Evolutionary conservation across 2,888 invertebrate species (phyloP), one percentile per base, ranked within the genome.

Genomic region (Patella depressa): DNA sequence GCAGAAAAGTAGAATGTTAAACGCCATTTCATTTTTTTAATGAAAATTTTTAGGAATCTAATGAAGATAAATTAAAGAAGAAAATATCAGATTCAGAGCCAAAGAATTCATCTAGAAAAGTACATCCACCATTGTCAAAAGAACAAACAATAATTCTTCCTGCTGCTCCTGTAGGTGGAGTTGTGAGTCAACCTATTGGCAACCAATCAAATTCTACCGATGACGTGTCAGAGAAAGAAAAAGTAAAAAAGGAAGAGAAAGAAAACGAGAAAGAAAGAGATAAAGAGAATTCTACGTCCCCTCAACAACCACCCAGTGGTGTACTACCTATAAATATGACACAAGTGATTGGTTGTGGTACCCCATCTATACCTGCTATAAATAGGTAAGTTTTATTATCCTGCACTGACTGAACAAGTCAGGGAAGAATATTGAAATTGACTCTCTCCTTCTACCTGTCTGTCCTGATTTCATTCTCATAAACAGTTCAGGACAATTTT

Each of bases 41-140:
- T 34, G 7, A 9, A 5, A 45, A 5, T 45, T 45, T 45, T 19
- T 75, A 79, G 69, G 78, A 79, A 57, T 77, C 73, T 70, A 75
- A 69, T 34, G 78, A 81, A 14, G 81, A 81, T 45, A 80, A 74
- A 54, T 57, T 54, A 34, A 80, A 81, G 69, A 80, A 82, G 75
- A 83, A 81, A 70, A 57, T 76, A 14, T 73, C 80, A n/a, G 83
- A 82, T 75, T 72, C 73, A 53, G 80, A 82, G 11, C 83, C 80
- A 24, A 65, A 65, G 65, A 65, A 19, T n/a, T 11, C 65, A 24
- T 24, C 65, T 12, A 65, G 24, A 24, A 65, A 65, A 65, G 65
- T 65, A 15, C 19, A 19, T 3, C 19, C 65, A 65, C 19, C 65
- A 19, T 12, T 14, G 12, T 15, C 12, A 24, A 65, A 65, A 65